Percentiles rank a stretch among this genome's conserved stretches.
phyloP scores from a whole-genome alignment of 2,888 invertebrate species.

The Sphinx pinastri region DNA sequence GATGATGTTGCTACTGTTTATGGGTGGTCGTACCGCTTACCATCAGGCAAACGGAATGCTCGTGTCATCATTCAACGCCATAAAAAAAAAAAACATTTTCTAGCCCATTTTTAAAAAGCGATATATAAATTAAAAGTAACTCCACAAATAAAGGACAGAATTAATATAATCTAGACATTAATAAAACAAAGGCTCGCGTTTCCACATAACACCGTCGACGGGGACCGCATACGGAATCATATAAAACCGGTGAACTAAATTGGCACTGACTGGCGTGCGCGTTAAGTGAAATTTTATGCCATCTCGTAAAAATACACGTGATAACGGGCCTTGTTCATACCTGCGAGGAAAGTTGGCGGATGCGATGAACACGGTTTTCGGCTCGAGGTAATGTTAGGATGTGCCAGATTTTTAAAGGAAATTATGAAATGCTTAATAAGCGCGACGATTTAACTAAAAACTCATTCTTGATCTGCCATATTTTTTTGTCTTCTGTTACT shows the following conservation, averaged over 20 bases:
- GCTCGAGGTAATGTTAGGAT: neutral
- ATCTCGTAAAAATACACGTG: conserved; percentile 66
- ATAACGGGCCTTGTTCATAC: conserved; percentile 38
- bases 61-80: no score
- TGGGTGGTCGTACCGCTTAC: no score
- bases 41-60: no score
- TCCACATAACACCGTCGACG: conserved; percentile 54
- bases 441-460: no score
- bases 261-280: conserved; percentile 52
- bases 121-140: neutral
- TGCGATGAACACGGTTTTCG: conserved; percentile 18
- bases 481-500: no score
- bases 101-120: neutral
- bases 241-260: conserved; percentile 63
- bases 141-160: neutral
- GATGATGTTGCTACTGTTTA: no score
- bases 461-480: no score
- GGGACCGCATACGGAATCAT: conserved; percentile 60
- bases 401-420: neutral
- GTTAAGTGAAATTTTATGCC: conserved; percentile 74
- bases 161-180: conserved; percentile 43
- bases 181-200: conserved; percentile 60
- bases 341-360: conserved; percentile 34
- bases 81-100: no score
- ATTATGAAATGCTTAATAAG: neutral